Evolutionary conservation across 1,140 invertebrate species (phyloP), one percentile per base, ranked within the genome.

Genomic region (Listronotus bonariensis): DNA sequence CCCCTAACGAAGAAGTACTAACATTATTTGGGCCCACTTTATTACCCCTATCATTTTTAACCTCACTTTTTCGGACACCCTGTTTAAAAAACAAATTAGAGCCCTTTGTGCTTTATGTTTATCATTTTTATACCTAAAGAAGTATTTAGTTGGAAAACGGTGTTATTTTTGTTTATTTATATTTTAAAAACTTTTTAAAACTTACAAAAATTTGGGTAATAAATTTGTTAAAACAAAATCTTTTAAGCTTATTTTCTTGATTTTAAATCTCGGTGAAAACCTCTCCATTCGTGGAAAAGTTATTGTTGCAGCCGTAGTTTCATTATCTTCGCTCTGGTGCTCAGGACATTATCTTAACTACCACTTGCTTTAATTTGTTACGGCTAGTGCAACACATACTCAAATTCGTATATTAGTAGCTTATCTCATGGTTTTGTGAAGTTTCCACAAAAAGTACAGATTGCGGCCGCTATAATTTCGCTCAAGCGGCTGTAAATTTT

Each of bases 381-480:
- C 60, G 60, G 51, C 60, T 36, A 55, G 40, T 55, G 60, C 34
- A 48, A 48, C 49, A 62, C 60, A 62, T 62, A 62, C 60, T 62
- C 49, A 55, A 55, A 62, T 62, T 62, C 60, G 60, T 62, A 62
- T 62, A 62, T 62, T 62, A 62, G 49, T 55, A 40, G 60, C 60
- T 55, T 62, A 60, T 60, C 57, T 40, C 46, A 32, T 6, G 57
- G 57, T 51, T 60, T 60, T 60, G 57, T 34, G 15, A 9, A 43
- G 38, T 34, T 17, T 10, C 38, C 12, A 36, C 46, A 60, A 60
- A 60, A 60, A 60, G 45, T 60, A 55, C 53, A 41, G 36, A 55
- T 42, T 42, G 45, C 32, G 14, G 31, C 4, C 8, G 18, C 45
- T 48, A 48, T 48, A 20, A 48, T 48, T 48, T 48, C 26, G 17